Conservation (phyloP, 2,888 invertebrate genomes). For the Linyphia triangularis region DNA sequence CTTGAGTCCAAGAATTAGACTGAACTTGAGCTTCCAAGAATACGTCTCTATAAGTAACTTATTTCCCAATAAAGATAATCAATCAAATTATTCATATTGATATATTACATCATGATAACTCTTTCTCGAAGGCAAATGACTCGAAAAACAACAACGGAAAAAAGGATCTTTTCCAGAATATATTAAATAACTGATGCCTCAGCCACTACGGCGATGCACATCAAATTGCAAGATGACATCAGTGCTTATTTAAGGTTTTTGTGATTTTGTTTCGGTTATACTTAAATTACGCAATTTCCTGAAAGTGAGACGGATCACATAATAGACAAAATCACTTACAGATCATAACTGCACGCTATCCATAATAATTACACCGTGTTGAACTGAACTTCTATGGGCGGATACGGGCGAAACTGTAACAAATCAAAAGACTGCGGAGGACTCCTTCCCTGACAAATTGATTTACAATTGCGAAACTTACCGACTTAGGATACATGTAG, state of each 20-base stretch:
- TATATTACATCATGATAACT: no score
- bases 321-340: constrained; percentile 48
- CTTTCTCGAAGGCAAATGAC: no score
- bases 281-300: constrained; percentile 43
- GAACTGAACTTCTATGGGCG: constrained; percentile 8
- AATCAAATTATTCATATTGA: no score
- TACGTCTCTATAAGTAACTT: no score
- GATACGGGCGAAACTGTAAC: constrained; percentile 12
- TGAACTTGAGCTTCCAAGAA: no score
- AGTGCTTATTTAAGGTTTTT: not conserved
- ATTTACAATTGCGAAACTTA: no score
- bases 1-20: no score
- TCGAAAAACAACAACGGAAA: no score
- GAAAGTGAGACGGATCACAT: constrained; percentile 56
- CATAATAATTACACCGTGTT: constrained; percentile 39
- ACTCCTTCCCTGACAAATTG: not conserved
- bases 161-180: no score
- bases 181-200: no score
- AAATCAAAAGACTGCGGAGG: not conserved
- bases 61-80: no score
- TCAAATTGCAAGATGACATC: constrained; percentile 14
- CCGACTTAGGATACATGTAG: no score
- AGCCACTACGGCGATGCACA: not conserved
- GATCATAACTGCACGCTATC: not conserved
- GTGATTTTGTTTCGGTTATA: constrained; percentile 12